phyloP scores from a whole-genome alignment of 2,113 vertebrate species.

The Todiramphus chloris region DNA sequence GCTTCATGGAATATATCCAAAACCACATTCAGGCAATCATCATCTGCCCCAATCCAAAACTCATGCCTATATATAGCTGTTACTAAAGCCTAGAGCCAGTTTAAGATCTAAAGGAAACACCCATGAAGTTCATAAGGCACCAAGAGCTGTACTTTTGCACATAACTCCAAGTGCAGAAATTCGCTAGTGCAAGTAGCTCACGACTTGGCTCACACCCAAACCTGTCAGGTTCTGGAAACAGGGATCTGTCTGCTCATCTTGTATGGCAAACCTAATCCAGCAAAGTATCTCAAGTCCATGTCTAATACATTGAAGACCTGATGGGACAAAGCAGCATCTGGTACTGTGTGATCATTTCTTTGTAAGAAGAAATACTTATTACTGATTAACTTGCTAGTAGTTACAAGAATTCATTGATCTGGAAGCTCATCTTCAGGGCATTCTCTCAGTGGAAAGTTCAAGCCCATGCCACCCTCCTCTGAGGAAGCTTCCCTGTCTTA shows the following conservation, averaged over 20 bases:
- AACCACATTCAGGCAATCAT: neutral
- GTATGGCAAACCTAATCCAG: neutral
- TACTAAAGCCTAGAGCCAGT: neutral
- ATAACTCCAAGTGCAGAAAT: neutral
- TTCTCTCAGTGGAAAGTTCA: neutral
- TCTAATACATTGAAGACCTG: neutral
- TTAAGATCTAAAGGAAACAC: neutral
- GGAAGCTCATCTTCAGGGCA: neutral
- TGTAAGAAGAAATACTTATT: neutral
- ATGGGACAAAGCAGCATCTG: neutral
- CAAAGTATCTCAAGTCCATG: neutral
- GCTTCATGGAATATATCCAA: neutral
- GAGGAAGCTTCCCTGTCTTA: neutral
- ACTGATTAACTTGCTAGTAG: neutral
- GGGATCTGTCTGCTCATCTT: neutral
- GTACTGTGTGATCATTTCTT: neutral
- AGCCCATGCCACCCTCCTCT: neutral
- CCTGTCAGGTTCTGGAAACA: neutral
- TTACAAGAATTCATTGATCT: neutral
- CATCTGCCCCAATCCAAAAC: neutral
- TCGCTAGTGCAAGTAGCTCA: neutral
- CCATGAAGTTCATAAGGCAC: neutral
- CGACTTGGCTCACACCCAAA: neutral
- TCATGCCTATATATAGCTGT: neutral
- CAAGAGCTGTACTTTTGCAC: neutral